Conservation (phyloP, 1,140 invertebrate species). For the Heliconius melpomene region DNA sequence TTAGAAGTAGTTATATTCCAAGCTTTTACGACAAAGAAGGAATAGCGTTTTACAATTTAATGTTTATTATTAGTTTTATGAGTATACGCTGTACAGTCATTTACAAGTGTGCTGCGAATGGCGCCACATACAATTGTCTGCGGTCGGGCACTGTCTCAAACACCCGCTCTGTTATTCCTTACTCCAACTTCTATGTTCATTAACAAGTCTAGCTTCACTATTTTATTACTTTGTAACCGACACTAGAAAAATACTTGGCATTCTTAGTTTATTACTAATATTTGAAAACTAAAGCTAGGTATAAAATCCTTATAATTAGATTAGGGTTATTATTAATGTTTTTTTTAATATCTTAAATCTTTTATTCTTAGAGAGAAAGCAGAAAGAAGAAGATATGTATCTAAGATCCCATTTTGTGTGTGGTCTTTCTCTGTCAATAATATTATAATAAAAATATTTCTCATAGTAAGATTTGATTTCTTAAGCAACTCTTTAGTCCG, state of each 20-base stretch:
- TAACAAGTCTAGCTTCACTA: constrained; percentile 18
- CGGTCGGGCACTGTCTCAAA: constrained; percentile 20
- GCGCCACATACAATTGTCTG: constrained; percentile 27
- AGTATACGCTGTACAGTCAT: constrained; percentile 19
- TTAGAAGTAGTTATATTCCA: not conserved
- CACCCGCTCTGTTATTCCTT: constrained; percentile 17
- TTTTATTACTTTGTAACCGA: not conserved
- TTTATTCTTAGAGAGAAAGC: no score
- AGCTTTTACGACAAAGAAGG: not conserved
- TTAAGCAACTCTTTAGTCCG: no score
- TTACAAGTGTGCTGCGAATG: constrained; percentile 18
- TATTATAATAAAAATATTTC: no score
- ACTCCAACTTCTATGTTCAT: constrained; percentile 11
- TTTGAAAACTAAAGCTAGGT: not conserved
- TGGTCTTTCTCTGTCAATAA: no score
- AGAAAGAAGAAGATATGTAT: no score
- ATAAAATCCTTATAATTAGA: not conserved
- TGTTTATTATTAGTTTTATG: constrained; percentile 9
- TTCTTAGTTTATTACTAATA: not conserved
- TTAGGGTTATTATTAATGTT: not conserved
- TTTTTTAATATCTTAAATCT: no score
- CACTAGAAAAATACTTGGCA: not conserved
- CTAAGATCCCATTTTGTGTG: no score
- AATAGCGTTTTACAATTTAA: constrained; percentile 6
- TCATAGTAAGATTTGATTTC: no score